Evolutionary conservation across 1,140 invertebrate genomes (phyloP).

Genomic region (Papilio dardanus): DNA sequence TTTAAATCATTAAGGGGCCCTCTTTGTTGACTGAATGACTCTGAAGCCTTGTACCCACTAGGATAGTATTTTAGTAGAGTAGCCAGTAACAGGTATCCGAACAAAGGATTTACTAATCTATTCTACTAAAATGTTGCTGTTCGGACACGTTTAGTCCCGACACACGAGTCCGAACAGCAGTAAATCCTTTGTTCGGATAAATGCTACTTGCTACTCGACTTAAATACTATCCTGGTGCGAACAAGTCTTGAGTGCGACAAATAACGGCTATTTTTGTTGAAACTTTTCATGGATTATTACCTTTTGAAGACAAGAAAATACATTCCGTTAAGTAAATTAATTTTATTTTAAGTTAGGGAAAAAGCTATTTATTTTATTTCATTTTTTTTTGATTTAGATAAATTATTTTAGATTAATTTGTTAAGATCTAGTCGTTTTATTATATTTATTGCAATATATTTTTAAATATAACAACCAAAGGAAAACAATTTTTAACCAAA

Average conservation of each 20-base stretch:
- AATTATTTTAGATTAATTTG: slow-evolving; percentile 40
- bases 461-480: slow-evolving; percentile 13
- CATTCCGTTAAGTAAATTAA: not conserved
- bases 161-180: no score
- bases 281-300: not conserved
- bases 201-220: no score
- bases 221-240: no score
- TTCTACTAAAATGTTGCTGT: no score
- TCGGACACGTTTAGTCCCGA: no score
- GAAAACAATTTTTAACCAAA: slow-evolving; percentile 47
- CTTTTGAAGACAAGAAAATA: not conserved
- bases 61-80: no score
- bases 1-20: no score
- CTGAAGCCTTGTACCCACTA: no score
- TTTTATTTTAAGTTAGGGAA: slow-evolving; percentile 34
- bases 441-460: not conserved
- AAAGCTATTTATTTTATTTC: slow-evolving; percentile 42
- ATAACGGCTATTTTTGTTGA: not conserved
- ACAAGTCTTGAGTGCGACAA: not conserved
- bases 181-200: no score
- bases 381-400: slow-evolving; percentile 37
- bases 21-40: no score
- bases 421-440: slow-evolving; percentile 41
- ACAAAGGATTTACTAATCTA: no score
- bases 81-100: no score